These are phyloP conservation scores for Cydia splendana DNA, from an alignment of 1,140 invertebrate species.

Conservation along the genomic window DNA sequence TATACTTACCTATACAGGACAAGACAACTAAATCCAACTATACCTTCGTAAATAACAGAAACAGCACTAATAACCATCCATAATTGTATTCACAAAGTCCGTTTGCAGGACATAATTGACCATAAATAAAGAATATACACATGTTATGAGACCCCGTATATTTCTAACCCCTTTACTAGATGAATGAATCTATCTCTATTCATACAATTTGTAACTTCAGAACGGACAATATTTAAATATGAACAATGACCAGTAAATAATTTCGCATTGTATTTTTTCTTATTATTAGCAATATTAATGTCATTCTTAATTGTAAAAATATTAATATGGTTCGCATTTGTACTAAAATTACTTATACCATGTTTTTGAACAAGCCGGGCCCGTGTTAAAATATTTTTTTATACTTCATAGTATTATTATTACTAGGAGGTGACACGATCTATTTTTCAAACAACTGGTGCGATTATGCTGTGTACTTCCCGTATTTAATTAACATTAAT, in stretches of 20 bases:
- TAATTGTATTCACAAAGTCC: conserved; percentile 50
- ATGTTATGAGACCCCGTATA: conserved; percentile 48
- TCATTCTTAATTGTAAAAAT: conserved; percentile 21
- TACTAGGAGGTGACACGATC: no score
- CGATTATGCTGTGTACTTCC: not conserved
- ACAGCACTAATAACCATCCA: conserved; percentile 53
- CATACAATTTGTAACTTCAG: conserved; percentile 13
- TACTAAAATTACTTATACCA: not conserved
- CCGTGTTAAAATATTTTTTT: no score
- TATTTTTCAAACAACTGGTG: no score
- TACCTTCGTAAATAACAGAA: conserved; percentile 50
- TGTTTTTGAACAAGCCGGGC: no score
- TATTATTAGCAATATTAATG: conserved; percentile 2
- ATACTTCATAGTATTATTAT: no score
- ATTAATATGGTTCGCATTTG: not conserved
- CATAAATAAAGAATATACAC: conserved; percentile 75
- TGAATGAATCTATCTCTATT: conserved; percentile 38
- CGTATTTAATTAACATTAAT: not conserved
- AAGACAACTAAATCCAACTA: conserved; percentile 64
- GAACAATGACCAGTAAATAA: conserved; percentile 10
- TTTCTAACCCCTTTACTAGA: conserved; percentile 50
- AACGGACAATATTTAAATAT: conserved; percentile 1
- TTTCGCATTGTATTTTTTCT: not conserved
- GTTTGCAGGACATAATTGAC: conserved; percentile 70
- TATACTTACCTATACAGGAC: conserved; percentile 14